These are phyloP conservation scores for Rhyacichthys aspro DNA, from an alignment of 2,797 vertebrate genomes.

Conservation along the genomic window DNA sequence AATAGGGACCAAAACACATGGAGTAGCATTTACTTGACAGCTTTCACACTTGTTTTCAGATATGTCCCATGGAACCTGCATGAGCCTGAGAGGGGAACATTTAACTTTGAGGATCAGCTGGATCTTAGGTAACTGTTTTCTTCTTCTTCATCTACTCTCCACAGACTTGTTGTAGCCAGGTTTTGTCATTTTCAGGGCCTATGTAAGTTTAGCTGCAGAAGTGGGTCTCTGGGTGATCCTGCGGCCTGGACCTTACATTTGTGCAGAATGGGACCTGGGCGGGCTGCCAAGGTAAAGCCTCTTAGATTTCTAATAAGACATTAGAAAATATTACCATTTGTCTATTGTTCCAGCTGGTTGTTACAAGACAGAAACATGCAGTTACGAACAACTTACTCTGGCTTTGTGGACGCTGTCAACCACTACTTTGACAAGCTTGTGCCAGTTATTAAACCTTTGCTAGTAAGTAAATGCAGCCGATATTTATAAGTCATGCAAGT, in stretches of 20 bases:
- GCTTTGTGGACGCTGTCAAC: conserved; percentile 85
- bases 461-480: conserved; percentile 75
- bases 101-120: conserved; percentile 86
- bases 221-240: conserved; percentile 91
- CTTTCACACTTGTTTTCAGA: conserved; percentile 60
- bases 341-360: conserved; percentile 82
- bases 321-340: conserved; percentile 5
- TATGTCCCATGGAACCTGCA: conserved; percentile 95
- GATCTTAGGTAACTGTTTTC: conserved; percentile 83
- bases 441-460: conserved; percentile 79
- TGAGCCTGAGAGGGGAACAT: conserved; percentile 85
- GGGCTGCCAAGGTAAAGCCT: conserved; percentile 87
- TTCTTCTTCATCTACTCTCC: not conserved
- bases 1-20: too few relatives aligned
- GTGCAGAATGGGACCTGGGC: conserved; percentile 80
- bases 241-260: conserved; percentile 89
- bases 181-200: conserved; percentile 77
- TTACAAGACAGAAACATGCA: conserved; percentile 84
- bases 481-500: not conserved
- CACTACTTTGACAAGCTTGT: conserved; percentile 87
- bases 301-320: not conserved
- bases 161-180: not conserved
- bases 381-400: conserved; percentile 85
- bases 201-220: conserved; percentile 83
- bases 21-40: not conserved